A percentile compares a stretch with the other conserved stretches of the same genome.
Evolutionary conservation across 1,140 invertebrate genomes (phyloP).

Genomic region (Macrotrachela quadricornifera): DNA sequence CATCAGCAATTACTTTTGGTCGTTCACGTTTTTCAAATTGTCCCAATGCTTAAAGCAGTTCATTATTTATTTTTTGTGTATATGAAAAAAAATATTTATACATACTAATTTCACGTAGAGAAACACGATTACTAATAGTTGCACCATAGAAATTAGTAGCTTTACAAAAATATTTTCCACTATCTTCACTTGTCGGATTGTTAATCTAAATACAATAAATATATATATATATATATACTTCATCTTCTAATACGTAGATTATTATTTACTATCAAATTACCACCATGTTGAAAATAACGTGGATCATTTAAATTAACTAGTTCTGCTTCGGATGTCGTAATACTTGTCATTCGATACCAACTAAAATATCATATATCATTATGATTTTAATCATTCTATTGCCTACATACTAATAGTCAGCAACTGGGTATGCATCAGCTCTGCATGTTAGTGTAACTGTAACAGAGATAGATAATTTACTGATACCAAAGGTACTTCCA

Average conservation of each 20-base stretch:
- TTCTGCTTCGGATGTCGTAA: conserved; percentile 47
- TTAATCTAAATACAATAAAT: conserved; percentile 27
- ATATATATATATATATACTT: too few species aligned
- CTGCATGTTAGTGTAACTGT: conserved; percentile 38
- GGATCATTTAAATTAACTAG: conserved; percentile 36
- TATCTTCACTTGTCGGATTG: conserved; percentile 37
- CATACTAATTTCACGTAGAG: conserved; percentile 37
- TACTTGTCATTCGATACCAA: conserved; percentile 1
- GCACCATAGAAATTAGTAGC: conserved; percentile 67
- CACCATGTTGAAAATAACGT: conserved; percentile 6
- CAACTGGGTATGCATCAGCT: conserved; percentile 65
- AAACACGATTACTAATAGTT: conserved; percentile 62
- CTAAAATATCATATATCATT: background rate
- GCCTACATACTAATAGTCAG: conserved; percentile 48
- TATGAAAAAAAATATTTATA: too few species aligned
- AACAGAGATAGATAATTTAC: background rate
- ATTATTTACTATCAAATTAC: conserved; percentile 41
- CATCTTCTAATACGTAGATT: too few species aligned
- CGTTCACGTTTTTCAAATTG: conserved; percentile 1
- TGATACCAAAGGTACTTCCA: conserved; percentile 4
- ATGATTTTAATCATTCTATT: background rate
- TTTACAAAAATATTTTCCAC: conserved; percentile 70
- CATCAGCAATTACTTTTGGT: conserved; percentile 4
- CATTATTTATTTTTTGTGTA: too few species aligned
- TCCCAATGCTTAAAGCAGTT: background rate